Percentiles rank a stretch among this genome's conserved stretches.
These are phyloP conservation scores for Sphaerophoria taeniata DNA, from an alignment of 2,888 invertebrate genomes.

Conservation along the genomic window DNA sequence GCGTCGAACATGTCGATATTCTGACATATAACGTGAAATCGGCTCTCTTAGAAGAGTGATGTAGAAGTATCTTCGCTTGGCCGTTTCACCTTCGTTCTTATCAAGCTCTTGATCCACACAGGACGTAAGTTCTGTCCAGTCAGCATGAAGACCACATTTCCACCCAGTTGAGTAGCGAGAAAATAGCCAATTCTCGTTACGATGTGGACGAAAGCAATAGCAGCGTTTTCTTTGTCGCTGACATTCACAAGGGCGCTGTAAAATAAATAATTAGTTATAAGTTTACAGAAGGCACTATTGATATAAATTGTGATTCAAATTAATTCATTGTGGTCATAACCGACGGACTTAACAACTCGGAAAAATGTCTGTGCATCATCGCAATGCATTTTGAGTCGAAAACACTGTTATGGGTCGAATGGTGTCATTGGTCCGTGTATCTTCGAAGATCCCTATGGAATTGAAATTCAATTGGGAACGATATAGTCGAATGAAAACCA, in stretches of 20 bases:
- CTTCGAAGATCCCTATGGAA: no score
- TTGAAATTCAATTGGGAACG: no score
- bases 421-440: no score
- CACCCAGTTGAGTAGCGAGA: conserved; percentile 98
- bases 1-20: conserved; percentile 97
- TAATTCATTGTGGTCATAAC: no score
- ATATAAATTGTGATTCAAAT: no score
- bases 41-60: conserved; percentile 98
- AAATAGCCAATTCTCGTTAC: conserved; percentile 98
- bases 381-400: no score
- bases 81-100: conserved; percentile 92
- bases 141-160: conserved; percentile 99
- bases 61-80: conserved; percentile 96
- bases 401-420: no score
- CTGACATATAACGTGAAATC: conserved; percentile 95
- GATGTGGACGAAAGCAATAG: conserved; percentile 95
- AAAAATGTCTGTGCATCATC: no score
- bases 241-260: conserved; percentile 95
- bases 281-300: background rate
- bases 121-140: conserved; percentile 97
- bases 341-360: no score
- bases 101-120: conserved; percentile 96
- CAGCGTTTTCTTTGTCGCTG: conserved; percentile 94
- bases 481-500: no score
- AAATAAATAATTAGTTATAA: background rate